Evolutionary conservation across 2,797 vertebrate genomes (phyloP).

Genomic region (Chelon auratus): DNA sequence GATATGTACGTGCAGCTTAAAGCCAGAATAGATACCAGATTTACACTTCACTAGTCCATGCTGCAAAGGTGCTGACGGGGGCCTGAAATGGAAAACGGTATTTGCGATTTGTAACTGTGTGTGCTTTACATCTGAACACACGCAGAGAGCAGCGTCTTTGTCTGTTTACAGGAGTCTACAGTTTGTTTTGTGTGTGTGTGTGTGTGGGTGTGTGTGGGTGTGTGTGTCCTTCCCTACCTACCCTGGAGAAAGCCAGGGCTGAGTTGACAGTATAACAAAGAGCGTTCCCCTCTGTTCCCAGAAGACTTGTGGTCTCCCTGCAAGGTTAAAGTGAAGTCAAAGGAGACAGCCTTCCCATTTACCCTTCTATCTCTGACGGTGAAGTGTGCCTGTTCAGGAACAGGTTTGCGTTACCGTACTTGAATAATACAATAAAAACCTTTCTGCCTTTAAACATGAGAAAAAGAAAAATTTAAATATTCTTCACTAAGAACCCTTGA

Average conservation of each 20-base stretch:
- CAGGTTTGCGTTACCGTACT: constrained; percentile 8
- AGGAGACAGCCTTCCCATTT: constrained; percentile 37
- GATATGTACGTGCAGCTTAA: not conserved
- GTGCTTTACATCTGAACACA: too few relatives aligned
- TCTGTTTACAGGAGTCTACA: constrained; percentile 14
- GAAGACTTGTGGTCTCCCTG: constrained; percentile 38
- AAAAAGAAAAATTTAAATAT: too few relatives aligned
- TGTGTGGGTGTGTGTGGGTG: not conserved
- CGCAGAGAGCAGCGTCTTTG: not conserved
- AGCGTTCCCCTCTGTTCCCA: constrained; percentile 14
- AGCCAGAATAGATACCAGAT: not conserved
- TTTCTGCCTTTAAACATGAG: not conserved
- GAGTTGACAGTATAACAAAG: constrained; percentile 42
- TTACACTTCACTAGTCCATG: not conserved
- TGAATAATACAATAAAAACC: not conserved
- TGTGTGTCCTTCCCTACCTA: constrained; percentile 13
- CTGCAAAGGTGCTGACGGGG: too few relatives aligned
- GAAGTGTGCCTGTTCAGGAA: not conserved
- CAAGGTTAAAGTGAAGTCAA: constrained; percentile 36
- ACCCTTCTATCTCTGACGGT: constrained; percentile 26
- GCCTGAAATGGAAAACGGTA: not conserved
- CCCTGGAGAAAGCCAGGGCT: constrained; percentile 28
- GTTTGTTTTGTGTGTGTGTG: not conserved
- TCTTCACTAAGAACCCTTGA: constrained; percentile 13
- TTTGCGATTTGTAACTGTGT: constrained; percentile 9